Evolutionary conservation across 1,140 invertebrate species (phyloP), one percentile per base, ranked within the genome.

Genomic region (Drosophila rhopaloa): DNA sequence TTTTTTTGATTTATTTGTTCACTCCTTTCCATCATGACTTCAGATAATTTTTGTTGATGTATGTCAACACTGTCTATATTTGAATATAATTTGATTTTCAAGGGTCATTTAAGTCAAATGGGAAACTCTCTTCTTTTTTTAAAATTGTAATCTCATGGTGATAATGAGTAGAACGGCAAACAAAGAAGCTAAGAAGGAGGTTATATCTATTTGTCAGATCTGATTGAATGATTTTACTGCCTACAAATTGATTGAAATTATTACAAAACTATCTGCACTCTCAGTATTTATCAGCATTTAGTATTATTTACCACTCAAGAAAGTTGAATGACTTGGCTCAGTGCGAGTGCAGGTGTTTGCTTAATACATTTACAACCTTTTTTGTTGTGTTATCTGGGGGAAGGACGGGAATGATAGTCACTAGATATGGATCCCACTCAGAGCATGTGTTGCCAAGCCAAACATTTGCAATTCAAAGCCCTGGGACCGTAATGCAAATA

Each of bases 391-490:
- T 88, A 82, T 72, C 79, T 76, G 27, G 48, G 51, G 58, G 32
- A 50, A 53, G 51, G 46, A 29, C 62, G 37, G 29, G 6, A 29
- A 48, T 48, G 50, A 16, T 27, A 58, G 63, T 13, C 58, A 13
- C 0, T 29, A 53, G 53, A 76, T 51, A 75, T 38, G 47, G 41
- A 63, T 73, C n/a, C 35, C 38, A 38, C 46, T 48, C 7, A 35
- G 40, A 51, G 41, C 37, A 37, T 19, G 44, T 35, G 56, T 77
- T 78, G 37, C 41, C 55, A 78, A 41, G 51, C 27, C 56, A 77
- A 76, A 76, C 48, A 76, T 76, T 76, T 76, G 73, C 73, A 76
- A 76, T 76, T 57, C 63, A 77, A 77, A 77, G 61, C 62, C 73
- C 40, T 41, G 73, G 48, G 53, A 77, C 55, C 53, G 65, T 16